Percentiles rank a stretch among this genome's conserved stretches.
Evolutionary conservation across 2,888 invertebrate genomes (phyloP).

Genomic region (Dynastes tityus): DNA sequence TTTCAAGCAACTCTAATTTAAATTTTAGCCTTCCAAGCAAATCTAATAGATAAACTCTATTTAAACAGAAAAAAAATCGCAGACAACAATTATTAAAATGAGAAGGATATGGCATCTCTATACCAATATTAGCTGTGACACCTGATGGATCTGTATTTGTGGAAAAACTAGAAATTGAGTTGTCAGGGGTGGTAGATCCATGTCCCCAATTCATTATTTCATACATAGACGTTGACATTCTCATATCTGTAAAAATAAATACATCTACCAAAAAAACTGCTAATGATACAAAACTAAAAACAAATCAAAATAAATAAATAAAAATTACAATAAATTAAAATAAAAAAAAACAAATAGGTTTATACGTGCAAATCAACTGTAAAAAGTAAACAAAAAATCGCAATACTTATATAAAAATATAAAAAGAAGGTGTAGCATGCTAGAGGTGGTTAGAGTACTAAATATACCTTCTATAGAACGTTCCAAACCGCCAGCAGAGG

Average conservation of each 20-base stretch:
- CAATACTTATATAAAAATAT: conserved; percentile 2
- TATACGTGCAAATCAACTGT: conserved; percentile 27
- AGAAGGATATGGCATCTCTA: conserved; percentile 49
- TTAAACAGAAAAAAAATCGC: conserved; percentile 36
- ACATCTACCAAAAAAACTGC: conserved; percentile 54
- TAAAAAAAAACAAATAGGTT: not conserved
- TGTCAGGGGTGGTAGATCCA: conserved; percentile 48
- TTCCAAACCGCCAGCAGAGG: conserved; percentile 82
- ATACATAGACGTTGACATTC: conserved; percentile 82
- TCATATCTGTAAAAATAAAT: conserved; percentile 74
- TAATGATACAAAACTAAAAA: conserved; percentile 42
- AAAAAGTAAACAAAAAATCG: conserved; percentile 3
- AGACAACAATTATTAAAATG: conserved; percentile 43
- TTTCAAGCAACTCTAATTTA: not conserved
- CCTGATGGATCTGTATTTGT: conserved; percentile 46
- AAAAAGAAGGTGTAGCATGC: not conserved
- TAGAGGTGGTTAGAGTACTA: not conserved
- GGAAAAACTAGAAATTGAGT: conserved; percentile 49
- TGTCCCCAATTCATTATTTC: conserved; percentile 80
- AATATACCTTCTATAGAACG: conserved; percentile 76
- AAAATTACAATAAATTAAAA: not conserved
- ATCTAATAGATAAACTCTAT: not conserved
- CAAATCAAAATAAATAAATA: conserved; percentile 42
- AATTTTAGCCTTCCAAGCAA: not conserved
- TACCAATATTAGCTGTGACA: conserved; percentile 50